Base-by-base conservation (phyloP, 2,888 invertebrate species). In the Sesia apiformis region DNA sequence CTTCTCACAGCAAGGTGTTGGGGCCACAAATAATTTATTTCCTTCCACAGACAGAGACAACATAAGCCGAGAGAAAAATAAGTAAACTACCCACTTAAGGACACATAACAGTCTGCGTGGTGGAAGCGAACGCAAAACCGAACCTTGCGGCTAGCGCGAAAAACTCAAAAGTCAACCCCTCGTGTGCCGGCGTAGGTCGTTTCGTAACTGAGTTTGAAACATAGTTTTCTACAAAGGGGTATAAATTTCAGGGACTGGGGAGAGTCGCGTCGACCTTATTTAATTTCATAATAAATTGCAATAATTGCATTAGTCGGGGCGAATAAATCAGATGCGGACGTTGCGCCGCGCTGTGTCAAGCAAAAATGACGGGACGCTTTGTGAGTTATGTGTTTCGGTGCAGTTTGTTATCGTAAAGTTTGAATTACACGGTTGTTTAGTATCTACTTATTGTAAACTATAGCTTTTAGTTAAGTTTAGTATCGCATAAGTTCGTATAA, bases 241-340 rank as follows among this genome's bases (percentile, higher is more conserved):
- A 84, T 85, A 84, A 81, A 84, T 86, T 82, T 78, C 65, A 63
- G 58, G 63, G 58, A 57, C 59, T 63, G 54, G 74, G 78, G 77
- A 74, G 69, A 69, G 76, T 70, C 73, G 78, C 74, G 78, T 76
- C 80, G 77, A 76, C 79, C 77, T 84, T 84, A 86, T 86, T 84
- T 87, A 87, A 88, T 85, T 86, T 88, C 78, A 81, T 82, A 82
- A 84, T 88, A 87, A 88, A 88, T 88, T 85, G 85, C 81, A 82
- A 84, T 88, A 84, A 87, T 87, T 88, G 81, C 87, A 83, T 87
- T 84, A 84, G 77, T 68, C 68, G 72, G 68, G 74, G 65, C 69
- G 65, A 67, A 82, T 85, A 84, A 85, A 85, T 85, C 83, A 81
- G 78, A 64, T 64, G 66, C 61, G 58, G 56, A 55, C 61, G 52